Percentiles rank a stretch among this genome's conserved stretches.
Conservation (phyloP, 2,113 vertebrate species). For the Bos taurus region DNA sequence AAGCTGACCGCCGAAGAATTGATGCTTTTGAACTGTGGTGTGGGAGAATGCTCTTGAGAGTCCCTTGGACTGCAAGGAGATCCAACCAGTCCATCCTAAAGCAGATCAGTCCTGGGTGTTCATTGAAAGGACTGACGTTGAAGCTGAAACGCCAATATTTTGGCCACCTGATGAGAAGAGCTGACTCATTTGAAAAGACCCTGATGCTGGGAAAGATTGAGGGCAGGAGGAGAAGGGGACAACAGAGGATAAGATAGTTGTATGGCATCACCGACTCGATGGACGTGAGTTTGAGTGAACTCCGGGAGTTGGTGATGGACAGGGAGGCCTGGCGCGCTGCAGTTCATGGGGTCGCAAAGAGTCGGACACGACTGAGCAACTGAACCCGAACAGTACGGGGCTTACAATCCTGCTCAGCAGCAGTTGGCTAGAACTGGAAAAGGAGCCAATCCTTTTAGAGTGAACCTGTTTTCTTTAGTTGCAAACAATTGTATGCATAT, state of each 20-base stretch:
- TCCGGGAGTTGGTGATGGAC: neutral
- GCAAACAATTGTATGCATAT: neutral
- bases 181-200: neutral
- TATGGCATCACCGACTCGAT: neutral
- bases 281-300: neutral
- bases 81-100: too few species aligned
- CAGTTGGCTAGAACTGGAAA: neutral
- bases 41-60: too few species aligned
- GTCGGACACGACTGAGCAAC: neutral
- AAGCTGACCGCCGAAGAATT: too few species aligned
- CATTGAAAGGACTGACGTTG: neutral
- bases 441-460: neutral
- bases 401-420: neutral
- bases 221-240: neutral
- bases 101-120: too few species aligned
- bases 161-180: neutral
- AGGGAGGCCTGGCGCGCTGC: neutral
- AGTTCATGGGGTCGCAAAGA: neutral
- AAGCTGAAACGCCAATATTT: neutral
- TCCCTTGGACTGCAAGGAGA: too few species aligned
- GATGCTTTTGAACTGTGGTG: too few species aligned
- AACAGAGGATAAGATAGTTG: neutral
- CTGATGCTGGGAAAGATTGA: neutral
- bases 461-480: conserved; percentile 15
- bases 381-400: neutral